Base-by-base conservation (phyloP, 2,888 invertebrate genomes). In the Calliopum simillimum region DNA sequence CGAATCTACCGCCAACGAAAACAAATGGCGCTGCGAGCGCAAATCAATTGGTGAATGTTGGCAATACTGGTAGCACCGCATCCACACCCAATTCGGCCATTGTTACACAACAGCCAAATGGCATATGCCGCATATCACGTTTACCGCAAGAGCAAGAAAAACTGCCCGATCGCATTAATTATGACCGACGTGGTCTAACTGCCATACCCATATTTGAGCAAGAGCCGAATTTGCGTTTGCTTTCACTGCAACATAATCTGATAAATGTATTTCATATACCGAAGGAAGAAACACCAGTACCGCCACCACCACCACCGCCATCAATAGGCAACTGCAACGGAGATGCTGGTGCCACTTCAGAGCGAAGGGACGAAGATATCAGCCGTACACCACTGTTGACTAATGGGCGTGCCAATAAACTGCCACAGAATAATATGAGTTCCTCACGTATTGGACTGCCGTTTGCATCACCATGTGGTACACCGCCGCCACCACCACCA, bases 231-330 rank as follows among this genome's bases (percentile, higher is more conserved):
- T 88, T 97, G 70, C 89, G 96, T 68, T 88, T 97, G 73, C 87
- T 98, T 76, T 97, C 97, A 58, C 89, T 97, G 72, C 97, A 98
- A 84, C 97, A 97, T 87, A 98, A 98, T 88, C 89, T 95, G 80
- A 92, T 98, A 73, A 92, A 88, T 77, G 82, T 84, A 11, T 86
- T 86, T 68, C 85, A 86, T 78, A 85, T 86, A 80, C 86, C 86
- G 71, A 14, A 62, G 16, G 47, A 47, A 16, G 43, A 56, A 23
- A 59, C 21, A 25, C 25, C 14, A 49, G 6, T 13, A 14, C n/a
- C 21, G 47, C 25, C 14, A 49, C n/a, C 23, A 14, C n/a, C n/a
- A 16, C 33, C 1, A 14, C 49, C 49, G n/a, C 4, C 64, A 64
- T 14, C 64, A 64, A 51, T 3, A 64, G 58, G 23, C 16, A n/a